A percentile compares a stretch with the other conserved stretches of the same genome.
Conservation (phyloP, 2,797 vertebrate species). For the Lophotriccus pileatus region DNA sequence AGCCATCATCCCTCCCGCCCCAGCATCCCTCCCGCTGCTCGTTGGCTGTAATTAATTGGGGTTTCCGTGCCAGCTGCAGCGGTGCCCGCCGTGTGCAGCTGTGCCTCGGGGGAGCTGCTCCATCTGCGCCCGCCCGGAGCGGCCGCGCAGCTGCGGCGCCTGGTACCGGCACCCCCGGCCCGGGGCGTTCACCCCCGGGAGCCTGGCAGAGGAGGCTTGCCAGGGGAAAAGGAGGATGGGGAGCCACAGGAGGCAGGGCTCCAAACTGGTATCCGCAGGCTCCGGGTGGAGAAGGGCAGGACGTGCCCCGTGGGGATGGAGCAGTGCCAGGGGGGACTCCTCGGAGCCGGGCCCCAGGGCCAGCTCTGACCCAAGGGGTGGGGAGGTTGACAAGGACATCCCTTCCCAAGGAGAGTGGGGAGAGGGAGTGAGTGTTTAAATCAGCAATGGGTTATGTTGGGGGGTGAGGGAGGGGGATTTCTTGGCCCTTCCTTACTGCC, state of each 20-base stretch:
- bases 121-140: slow-evolving; percentile 39
- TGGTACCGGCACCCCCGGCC: slow-evolving; percentile 4
- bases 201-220: background rate
- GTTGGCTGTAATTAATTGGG: background rate
- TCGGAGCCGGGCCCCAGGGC: fast-evolving
- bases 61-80: background rate
- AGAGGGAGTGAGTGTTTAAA: fast-evolving
- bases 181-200: background rate
- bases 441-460: fast-evolving
- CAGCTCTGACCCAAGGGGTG: background rate
- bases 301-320: background rate
- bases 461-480: background rate
- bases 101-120: background rate
- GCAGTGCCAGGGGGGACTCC: fast-evolving
- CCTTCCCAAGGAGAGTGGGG: background rate
- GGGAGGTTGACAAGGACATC: background rate
- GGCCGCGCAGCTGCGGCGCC: slow-evolving; percentile 42
- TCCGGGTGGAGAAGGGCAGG: background rate
- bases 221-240: background rate
- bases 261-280: background rate
- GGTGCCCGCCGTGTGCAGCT: background rate
- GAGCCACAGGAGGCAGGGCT: background rate
- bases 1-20: background rate
- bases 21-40: background rate
- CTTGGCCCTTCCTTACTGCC: background rate